Conservation (phyloP, 2,797 vertebrate species). For the Buceros bicornis region DNA sequence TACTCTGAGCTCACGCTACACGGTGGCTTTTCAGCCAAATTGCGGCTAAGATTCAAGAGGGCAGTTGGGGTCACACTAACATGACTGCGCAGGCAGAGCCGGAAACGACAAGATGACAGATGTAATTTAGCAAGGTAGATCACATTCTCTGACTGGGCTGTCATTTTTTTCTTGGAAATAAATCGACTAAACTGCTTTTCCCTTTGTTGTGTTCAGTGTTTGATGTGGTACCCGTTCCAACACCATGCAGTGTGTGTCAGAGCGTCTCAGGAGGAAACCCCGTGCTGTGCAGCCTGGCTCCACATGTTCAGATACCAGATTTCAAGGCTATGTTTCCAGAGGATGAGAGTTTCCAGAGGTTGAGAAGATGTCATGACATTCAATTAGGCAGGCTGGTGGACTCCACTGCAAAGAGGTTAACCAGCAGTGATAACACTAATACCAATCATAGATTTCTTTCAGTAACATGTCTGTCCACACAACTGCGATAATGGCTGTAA, state of each 20-base stretch:
- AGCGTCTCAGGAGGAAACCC: neutral
- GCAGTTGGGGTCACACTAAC: neutral
- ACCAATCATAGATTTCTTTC: neutral
- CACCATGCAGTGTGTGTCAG: neutral
- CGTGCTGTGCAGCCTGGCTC: neutral
- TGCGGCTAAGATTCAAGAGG: neutral
- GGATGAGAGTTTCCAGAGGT: neutral
- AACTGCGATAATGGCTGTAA: neutral
- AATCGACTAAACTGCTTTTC: neutral
- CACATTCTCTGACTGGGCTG: neutral
- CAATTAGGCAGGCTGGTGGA: neutral
- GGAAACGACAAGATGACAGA: neutral
- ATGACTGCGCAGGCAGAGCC: neutral
- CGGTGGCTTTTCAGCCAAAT: neutral
- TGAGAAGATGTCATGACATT: neutral
- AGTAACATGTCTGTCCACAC: neutral
- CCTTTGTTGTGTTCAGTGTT: neutral
- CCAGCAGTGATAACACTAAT: neutral
- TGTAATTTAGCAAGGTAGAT: neutral
- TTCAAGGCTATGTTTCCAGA: neutral
- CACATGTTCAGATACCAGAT: fast-evolving
- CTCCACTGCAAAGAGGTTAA: neutral
- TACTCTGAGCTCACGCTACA: neutral
- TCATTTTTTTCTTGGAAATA: neutral
- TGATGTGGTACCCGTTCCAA: neutral